Evolutionary conservation across 2,888 invertebrate species (phyloP), one percentile per base, ranked within the genome.

Genomic region (Molanna angustata): DNA sequence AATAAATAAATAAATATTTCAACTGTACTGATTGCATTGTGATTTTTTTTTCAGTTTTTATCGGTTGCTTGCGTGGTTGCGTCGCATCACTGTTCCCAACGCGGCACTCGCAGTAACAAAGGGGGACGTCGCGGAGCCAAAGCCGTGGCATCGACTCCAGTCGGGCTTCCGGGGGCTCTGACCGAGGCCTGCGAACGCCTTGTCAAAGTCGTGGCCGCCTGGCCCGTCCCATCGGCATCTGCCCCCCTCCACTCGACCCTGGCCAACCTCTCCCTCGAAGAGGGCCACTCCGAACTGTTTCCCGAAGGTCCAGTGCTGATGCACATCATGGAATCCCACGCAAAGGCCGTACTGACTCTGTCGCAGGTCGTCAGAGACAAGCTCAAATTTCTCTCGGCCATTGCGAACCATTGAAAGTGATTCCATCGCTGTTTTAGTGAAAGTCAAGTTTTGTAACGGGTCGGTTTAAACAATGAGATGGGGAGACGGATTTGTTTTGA

Each of bases 361-460:
- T 17, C 19, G 14, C 49, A 51, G 40, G 39, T 42, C 1, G 20
- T 54, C 31, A 49, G 45, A 22, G 54, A 54, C 16, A 54, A 54
- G 17, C 9, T 39, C 17, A 49, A 50, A 19, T 50, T 33, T 37
- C 42, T 50, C 22, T n/a, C 41, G 1, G 31, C 33, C 6, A 21
- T 48, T 13, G 16, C 48, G 11, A 13, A 20, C 35, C 35, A 20
- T 13, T 35, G 33, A n/a, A 27, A 17, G n/a, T n/a, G 40, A 17
- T 40, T 19, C 13, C 19, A 41, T 21, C 21, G 41, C n/a, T n/a
- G n/a, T n/a, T n/a, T n/a, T n/a, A n/a, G n/a, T n/a, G n/a, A n/a
- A n/a, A n/a, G n/a, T n/a, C n/a, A n/a, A n/a, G n/a, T n/a, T n/a
- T n/a, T n/a, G n/a, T n/a, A n/a, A n/a, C n/a, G n/a, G n/a, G n/a